Evolutionary conservation across 1,140 invertebrate species (phyloP), one percentile per base, ranked within the genome.

Genomic region (Drosophila seguyi): DNA sequence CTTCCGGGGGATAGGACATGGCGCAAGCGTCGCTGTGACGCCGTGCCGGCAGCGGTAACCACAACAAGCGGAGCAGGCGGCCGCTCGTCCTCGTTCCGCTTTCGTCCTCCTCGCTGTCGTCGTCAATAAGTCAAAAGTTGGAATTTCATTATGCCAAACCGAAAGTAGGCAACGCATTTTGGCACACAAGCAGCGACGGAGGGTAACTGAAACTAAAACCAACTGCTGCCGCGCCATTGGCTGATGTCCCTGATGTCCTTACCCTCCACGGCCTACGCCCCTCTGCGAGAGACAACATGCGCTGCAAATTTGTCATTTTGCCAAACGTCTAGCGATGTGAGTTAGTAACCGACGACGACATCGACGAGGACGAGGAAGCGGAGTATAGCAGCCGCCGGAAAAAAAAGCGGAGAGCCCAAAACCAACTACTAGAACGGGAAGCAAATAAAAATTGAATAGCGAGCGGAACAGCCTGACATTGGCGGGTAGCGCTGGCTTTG

Each of bases 111-210:
- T 71, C 63, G 72, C 63, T 53, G 56, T 74, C 75, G 81, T 90
- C 90, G 91, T 92, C 90, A 92, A 92, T 92, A 92, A 92, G 90
- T 92, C 90, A 92, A 84, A 92, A 88, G 90, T 91, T 91, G 86
- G 90, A 92, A 92, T 92, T 92, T 91, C 90, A 91, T 91, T 91
- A 91, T 80, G 85, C 82, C 79, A 68, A 81, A 62, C 85, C 73
- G 67, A 88, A 90, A 90, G 87, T 90, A 90, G 87, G 84, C 81
- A 90, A 86, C 86, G 79, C 88, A 79, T 87, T 91, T 83, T 91
- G 80, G 90, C 81, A 90, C 63, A 65, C 78, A 76, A 66, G 73
- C 81, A 63, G 60, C 65, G 53, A 56, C 50, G 27, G 44, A 57
- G 56, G 58, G 63, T 52, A 79, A 55, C 83, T 68, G 84, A 83